Base-by-base conservation (phyloP, 92 coral and sea anemone species). In the Epizoanthus fatuus region DNA sequence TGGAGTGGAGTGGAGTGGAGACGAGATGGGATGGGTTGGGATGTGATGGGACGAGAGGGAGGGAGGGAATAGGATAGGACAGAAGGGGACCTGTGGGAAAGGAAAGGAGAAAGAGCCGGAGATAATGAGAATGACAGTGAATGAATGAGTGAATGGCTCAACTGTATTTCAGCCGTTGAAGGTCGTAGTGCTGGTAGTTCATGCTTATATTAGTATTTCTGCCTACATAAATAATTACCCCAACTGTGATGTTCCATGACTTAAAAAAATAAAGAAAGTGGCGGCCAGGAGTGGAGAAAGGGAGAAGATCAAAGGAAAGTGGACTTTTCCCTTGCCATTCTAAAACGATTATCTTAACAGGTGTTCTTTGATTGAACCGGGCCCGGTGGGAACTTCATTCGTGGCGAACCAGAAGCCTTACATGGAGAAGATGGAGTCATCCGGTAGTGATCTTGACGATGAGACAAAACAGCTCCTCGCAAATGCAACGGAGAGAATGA, bases 291-390 rank as follows among this genome's bases (percentile, higher is more conserved):
- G 22, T 25, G 38, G 32, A 15, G 16, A 63, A 37, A 9, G 69
- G 25, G n/a, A 38, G n/a, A 6, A 3, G 32, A 22, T 29, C 32
- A 63, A 10, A 32, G 40, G 37, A 38, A 15, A 13, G 38, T 22
- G 10, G 25, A 7, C 32, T 7, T 29, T 2, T 62, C 67, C 67
- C 4, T 2, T 13, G 32, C 7, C 49, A 5, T 44, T 44, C 49
- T 49, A 10, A 49, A 8, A 53, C 39, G 7, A 42, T 29, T 3
- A 17, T 62, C 25, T 49, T 42, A 35, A 32, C 81, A 97, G 99
- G 69, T 86, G 95, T 82, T 91, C 98, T 9, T 75, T 97, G 47
- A 90, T 97, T 63, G 99, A 97, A 71, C 96, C 99, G 12, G 99
- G 99, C 12, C 99, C 99, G 20, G 94, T 94, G 4, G 49, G 90